Conservation (phyloP, 2,797 vertebrate genomes). For the Bradypodion ventrale region DNA sequence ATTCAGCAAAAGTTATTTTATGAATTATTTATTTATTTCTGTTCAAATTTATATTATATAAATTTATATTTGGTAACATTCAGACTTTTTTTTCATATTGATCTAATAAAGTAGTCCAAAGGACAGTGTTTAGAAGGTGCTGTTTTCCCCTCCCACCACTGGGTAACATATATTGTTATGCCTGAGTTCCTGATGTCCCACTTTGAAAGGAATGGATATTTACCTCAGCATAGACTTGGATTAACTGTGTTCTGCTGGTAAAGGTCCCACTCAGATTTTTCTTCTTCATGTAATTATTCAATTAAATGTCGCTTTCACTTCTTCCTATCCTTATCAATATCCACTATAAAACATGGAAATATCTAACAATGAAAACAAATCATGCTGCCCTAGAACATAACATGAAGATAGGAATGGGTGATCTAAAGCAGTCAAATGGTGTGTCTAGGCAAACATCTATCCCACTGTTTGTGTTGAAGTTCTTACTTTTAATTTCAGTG, state of each 20-base stretch:
- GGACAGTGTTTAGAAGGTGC: neutral
- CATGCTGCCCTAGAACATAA: too few species aligned
- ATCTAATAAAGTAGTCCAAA: too few species aligned
- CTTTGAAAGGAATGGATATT: neutral
- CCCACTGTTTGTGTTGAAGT: too few species aligned
- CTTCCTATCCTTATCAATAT: neutral
- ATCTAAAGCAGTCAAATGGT: too few species aligned
- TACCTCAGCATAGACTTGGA: neutral
- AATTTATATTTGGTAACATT: too few species aligned
- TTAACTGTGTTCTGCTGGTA: neutral
- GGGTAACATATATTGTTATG: neutral
- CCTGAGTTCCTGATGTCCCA: neutral
- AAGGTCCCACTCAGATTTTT: neutral
- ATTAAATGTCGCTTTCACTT: constrained; percentile 3
- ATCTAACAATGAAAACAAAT: neutral
- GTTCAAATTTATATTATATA: too few species aligned
- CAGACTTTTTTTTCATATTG: too few species aligned
- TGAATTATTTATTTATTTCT: constrained; percentile 11
- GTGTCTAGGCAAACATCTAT: too few species aligned
- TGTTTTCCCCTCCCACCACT: neutral
- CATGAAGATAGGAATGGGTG: too few species aligned
- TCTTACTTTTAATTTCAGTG: too few species aligned
- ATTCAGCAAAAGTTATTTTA: neutral
- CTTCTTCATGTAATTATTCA: neutral
- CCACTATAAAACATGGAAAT: neutral